Evolutionary conservation across 2,113 vertebrate species (phyloP).

Genomic region (Galbula dea): DNA sequence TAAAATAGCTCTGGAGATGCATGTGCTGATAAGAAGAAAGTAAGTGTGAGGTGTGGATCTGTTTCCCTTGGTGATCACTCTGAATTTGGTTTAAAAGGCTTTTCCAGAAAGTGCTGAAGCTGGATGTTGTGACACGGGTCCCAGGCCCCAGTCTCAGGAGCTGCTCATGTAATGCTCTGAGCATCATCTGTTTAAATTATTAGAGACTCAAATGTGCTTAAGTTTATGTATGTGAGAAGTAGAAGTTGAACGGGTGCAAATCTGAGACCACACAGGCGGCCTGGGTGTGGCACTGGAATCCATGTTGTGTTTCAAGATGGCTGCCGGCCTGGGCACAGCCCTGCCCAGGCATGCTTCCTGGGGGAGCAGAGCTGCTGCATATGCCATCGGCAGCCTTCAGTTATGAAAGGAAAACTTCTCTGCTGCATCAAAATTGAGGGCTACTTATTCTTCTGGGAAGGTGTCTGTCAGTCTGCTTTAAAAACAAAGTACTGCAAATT

Average conservation of each 20-base stretch:
- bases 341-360: background rate
- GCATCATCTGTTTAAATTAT: background rate
- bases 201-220: background rate
- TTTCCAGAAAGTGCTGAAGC: background rate
- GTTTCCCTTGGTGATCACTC: background rate
- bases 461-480: background rate
- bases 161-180: background rate
- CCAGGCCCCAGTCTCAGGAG: background rate
- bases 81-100: background rate
- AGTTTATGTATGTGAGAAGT: background rate
- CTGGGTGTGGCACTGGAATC: background rate
- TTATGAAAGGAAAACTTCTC: background rate
- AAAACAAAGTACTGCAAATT: background rate
- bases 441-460: background rate
- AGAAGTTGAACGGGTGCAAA: accelerated
- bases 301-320: background rate
- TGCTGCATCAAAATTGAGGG: background rate
- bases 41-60: background rate
- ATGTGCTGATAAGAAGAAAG: background rate
- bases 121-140: background rate
- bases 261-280: accelerated
- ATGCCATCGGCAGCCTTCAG: background rate
- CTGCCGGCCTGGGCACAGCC: accelerated
- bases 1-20: background rate
- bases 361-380: accelerated